Conservation (phyloP, 2,797 vertebrate genomes). For the Thaleichthys pacificus region DNA sequence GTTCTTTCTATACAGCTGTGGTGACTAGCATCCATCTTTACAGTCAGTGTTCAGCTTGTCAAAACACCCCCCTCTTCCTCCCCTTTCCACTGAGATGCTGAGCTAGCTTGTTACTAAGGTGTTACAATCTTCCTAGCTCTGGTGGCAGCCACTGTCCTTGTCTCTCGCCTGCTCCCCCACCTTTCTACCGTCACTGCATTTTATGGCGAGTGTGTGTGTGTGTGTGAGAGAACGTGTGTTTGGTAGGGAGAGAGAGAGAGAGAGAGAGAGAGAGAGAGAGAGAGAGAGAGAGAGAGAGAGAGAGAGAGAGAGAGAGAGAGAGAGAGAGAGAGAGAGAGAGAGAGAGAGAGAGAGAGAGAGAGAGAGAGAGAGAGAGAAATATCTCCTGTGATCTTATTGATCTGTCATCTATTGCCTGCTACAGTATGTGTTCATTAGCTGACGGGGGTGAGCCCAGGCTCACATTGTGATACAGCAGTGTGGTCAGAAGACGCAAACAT, state of each 20-base stretch:
- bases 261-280: slow-evolving; percentile 29
- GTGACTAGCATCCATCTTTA: not conserved
- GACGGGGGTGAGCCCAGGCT: slow-evolving; percentile 48
- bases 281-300: slow-evolving; percentile 31
- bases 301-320: slow-evolving; percentile 35
- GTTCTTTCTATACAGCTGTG: slow-evolving; percentile 36
- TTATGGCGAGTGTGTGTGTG: slow-evolving; percentile 40
- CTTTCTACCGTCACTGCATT: slow-evolving; percentile 33
- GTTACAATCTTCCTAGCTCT: slow-evolving; percentile 71
- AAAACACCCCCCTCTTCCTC: slow-evolving; percentile 60
- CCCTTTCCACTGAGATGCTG: slow-evolving; percentile 49
- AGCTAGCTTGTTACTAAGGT: slow-evolving; percentile 81
- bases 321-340: slow-evolving; percentile 26
- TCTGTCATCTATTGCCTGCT: slow-evolving; percentile 50
- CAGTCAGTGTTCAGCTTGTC: slow-evolving; percentile 34
- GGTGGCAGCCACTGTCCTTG: slow-evolving; percentile 58
- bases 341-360: slow-evolving; percentile 26
- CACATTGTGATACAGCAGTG: slow-evolving; percentile 33
- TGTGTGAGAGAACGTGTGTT: slow-evolving; percentile 29
- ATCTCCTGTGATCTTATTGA: slow-evolving; percentile 62
- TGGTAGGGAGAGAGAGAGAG: slow-evolving; percentile 21
- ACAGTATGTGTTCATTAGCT: slow-evolving; percentile 58
- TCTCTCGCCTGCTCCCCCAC: slow-evolving; percentile 41
- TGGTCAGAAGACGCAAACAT: slow-evolving; percentile 28
- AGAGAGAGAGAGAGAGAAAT: slow-evolving; percentile 32